These are phyloP conservation scores for Apogon talboti DNA, from an alignment of 2,797 vertebrate genomes.

Conservation along the genomic window DNA sequence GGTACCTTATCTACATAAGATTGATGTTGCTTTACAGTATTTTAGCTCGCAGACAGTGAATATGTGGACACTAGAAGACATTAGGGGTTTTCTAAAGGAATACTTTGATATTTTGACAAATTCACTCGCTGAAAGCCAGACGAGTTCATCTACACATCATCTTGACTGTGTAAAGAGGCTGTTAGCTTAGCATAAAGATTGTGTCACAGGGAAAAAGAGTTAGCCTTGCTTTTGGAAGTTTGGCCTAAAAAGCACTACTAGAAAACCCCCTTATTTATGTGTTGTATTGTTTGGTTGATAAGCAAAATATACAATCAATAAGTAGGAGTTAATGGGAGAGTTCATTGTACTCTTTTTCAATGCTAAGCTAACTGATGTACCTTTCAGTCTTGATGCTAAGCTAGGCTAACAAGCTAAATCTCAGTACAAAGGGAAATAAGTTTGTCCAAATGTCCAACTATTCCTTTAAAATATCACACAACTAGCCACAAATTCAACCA, in stretches of 20 bases:
- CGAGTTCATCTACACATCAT: not conserved
- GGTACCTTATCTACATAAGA: conserved; percentile 49
- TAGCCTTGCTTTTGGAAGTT: too few species aligned
- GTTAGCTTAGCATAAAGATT: conserved; percentile 16
- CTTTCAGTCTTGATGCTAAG: conserved; percentile 1
- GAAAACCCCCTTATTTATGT: not conserved
- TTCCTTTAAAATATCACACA: conserved; percentile 20
- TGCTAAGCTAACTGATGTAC: not conserved
- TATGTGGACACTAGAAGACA: conserved; percentile 16
- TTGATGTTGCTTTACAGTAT: conserved; percentile 48
- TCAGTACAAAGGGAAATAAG: conserved; percentile 7
- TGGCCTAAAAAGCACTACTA: too few species aligned
- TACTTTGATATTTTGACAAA: conserved; percentile 23
- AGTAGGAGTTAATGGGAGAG: not conserved
- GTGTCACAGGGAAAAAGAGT: too few species aligned
- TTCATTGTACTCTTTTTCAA: not conserved
- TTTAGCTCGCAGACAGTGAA: conserved; percentile 25
- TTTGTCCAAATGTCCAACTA: conserved; percentile 18
- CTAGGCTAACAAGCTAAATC: conserved; percentile 11
- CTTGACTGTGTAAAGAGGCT: not conserved
- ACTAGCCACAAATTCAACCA: conserved; percentile 35
- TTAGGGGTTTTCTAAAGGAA: conserved; percentile 23
- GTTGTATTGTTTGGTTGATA: not conserved
- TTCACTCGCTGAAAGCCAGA: conserved; percentile 10
- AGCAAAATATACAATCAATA: too few species aligned